Conservation (phyloP, 1,140 invertebrate species). For the Drosophila lini region DNA sequence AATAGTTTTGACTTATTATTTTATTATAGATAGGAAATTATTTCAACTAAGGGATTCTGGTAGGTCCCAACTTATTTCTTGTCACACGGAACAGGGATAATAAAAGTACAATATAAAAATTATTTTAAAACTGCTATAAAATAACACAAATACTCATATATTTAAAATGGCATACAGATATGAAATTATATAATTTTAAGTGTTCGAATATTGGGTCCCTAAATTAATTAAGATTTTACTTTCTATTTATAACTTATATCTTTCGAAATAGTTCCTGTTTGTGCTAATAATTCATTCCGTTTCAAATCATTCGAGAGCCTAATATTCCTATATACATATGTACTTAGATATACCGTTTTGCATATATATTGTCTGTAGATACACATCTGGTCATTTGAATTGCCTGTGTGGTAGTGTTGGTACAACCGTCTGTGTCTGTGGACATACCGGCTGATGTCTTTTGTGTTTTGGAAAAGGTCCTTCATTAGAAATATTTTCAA, state of each 20-base stretch:
- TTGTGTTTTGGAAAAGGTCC: slow-evolving; percentile 75
- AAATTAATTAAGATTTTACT: too few relatives aligned
- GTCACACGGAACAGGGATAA: neutral
- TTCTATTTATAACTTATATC: neutral
- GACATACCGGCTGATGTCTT: slow-evolving; percentile 49
- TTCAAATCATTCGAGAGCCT: neutral
- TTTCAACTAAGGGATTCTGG: neutral
- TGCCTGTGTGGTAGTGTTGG: slow-evolving; percentile 15
- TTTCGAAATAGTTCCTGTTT: too few relatives aligned
- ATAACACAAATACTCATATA: neutral
- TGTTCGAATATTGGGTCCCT: neutral
- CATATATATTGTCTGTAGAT: slow-evolving; percentile 5
- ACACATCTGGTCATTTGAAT: slow-evolving; percentile 18
- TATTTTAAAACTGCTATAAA: neutral
- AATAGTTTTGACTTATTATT: neutral
- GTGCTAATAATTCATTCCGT: too few relatives aligned
- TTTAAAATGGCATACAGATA: neutral
- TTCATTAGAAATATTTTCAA: slow-evolving; percentile 83
- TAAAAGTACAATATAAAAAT: neutral
- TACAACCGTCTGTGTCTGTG: slow-evolving; percentile 22
- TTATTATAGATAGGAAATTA: neutral
- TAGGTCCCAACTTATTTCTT: neutral
- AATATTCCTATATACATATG: neutral
- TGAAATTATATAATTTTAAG: neutral
- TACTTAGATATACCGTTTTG: neutral